These are phyloP conservation scores for Patella ulyssiponensis DNA, from an alignment of 2,888 invertebrate species.

Conservation along the genomic window DNA sequence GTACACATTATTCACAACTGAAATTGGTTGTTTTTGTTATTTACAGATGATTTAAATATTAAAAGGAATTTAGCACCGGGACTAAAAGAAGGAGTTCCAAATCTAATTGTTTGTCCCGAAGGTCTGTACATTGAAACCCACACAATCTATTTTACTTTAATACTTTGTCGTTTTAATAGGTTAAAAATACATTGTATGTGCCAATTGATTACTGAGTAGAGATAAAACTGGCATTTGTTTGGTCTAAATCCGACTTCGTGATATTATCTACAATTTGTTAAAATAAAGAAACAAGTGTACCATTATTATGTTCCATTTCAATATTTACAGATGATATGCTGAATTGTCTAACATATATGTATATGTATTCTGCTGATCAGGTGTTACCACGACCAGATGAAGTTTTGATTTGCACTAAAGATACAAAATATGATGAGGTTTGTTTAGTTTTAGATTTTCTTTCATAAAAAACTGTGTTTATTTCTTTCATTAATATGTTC, in stretches of 20 bases:
- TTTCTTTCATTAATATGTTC: too few relatives aligned
- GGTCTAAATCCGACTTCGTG: too few relatives aligned
- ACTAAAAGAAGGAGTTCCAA: constrained; percentile 47
- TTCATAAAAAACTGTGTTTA: too few relatives aligned
- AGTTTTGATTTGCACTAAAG: constrained; percentile 49
- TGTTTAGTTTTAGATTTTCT: background rate
- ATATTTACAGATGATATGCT: constrained; percentile 37
- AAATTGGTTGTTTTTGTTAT: background rate
- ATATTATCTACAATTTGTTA: too few relatives aligned
- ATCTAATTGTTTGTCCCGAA: constrained; percentile 52
- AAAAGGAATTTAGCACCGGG: constrained; percentile 38
- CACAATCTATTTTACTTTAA: too few relatives aligned
- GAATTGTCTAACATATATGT: constrained; percentile 36
- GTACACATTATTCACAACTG: too few relatives aligned
- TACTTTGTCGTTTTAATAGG: too few relatives aligned
- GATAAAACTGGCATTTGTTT: too few relatives aligned
- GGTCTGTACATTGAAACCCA: constrained; percentile 25
- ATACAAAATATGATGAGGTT: constrained; percentile 49
- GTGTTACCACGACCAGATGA: constrained; percentile 48
- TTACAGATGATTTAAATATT: constrained; percentile 32
- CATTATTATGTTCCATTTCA: too few relatives aligned
- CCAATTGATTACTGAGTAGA: too few relatives aligned
- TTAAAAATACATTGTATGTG: too few relatives aligned
- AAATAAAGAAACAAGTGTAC: too few relatives aligned
- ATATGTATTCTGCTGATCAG: constrained; percentile 24